These are phyloP conservation scores for Pemphigus obesinymphae DNA, from an alignment of 1,140 invertebrate species.

Conservation along the genomic window DNA sequence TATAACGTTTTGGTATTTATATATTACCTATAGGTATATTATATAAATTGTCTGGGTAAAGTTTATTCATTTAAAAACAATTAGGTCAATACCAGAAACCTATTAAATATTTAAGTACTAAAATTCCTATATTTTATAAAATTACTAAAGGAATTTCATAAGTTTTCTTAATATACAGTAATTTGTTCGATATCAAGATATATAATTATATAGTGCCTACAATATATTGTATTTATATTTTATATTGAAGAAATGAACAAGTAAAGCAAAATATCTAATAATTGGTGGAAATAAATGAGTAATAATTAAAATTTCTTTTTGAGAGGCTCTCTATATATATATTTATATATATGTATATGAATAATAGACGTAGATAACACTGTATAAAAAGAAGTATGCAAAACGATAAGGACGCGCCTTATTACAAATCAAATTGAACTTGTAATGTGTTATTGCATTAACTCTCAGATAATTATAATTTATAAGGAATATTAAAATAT, in stretches of 20 bases:
- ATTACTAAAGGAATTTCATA: neutral
- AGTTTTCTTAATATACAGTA: neutral
- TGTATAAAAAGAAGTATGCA: constrained; percentile 22
- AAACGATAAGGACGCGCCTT: constrained; percentile 33
- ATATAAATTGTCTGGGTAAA: neutral
- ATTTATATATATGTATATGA: neutral
- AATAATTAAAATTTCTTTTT: neutral
- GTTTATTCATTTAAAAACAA: neutral
- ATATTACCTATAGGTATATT: too few relatives aligned
- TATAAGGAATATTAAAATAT: neutral
- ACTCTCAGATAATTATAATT: neutral
- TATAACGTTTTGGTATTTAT: neutral
- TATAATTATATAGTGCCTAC: too few relatives aligned
- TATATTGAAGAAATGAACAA: neutral
- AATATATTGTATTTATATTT: too few relatives aligned
- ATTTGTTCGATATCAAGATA: neutral
- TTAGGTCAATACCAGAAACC: neutral
- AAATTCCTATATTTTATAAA: too few relatives aligned
- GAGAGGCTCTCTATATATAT: neutral
- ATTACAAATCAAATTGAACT: constrained; percentile 26
- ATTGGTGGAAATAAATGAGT: neutral
- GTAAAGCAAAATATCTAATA: neutral
- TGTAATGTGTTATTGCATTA: neutral
- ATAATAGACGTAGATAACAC: neutral
- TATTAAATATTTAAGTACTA: neutral